phyloP scores from a whole-genome alignment of 2,113 vertebrate genomes.

The Hippoglossus stenolepis region DNA sequence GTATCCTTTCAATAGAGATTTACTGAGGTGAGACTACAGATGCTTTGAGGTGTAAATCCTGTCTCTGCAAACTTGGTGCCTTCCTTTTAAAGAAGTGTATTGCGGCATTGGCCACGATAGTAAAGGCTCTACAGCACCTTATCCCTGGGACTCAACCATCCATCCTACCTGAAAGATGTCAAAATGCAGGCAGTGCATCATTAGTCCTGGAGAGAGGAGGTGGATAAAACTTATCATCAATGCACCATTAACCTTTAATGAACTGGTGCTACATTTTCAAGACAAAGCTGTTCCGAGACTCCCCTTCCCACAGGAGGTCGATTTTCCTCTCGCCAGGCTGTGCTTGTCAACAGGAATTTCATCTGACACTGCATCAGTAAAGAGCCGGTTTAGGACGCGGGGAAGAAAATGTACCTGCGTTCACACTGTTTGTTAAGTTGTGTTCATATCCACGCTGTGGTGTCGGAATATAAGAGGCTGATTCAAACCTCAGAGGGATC shows the following conservation, averaged over 20 bases:
- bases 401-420: constrained; percentile 3
- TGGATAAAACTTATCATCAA: constrained; percentile 64
- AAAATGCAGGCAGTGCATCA: constrained; percentile 39
- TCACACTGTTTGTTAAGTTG: constrained; percentile 16
- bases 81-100: constrained; percentile 12
- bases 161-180: constrained; percentile 53
- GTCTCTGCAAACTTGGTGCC: constrained; percentile 17
- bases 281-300: constrained; percentile 62
- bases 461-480: background rate
- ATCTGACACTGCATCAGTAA: constrained; percentile 8
- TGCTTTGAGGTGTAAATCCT: constrained; percentile 51
- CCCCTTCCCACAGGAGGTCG: constrained; percentile 36
- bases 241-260: constrained; percentile 73
- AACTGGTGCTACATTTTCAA: constrained; percentile 60
- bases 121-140: constrained; percentile 1
- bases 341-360: constrained; percentile 48
- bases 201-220: constrained; percentile 52
- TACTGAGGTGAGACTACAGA: constrained; percentile 50
- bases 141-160: constrained; percentile 31
- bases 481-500: constrained; percentile 33
- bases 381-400: constrained; percentile 3
- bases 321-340: background rate
- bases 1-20: constrained; percentile 55
- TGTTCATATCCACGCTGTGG: constrained; percentile 4
- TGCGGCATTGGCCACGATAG: background rate